Evolutionary conservation across 2,888 invertebrate genomes (phyloP).

Genomic region (Metalampra italica): DNA sequence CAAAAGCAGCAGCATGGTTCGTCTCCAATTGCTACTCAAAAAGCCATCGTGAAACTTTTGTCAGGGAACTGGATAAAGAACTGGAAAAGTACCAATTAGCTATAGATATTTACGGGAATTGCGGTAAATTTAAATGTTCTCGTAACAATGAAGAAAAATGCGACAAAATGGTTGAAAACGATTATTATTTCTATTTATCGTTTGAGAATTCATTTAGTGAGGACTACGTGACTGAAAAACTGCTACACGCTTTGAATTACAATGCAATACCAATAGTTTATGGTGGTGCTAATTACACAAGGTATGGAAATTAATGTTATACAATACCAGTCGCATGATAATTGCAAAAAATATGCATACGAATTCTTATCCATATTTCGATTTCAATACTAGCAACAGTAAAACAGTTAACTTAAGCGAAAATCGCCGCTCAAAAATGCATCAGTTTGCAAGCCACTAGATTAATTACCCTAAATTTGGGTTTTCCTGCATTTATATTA

Average conservation of each 20-base stretch:
- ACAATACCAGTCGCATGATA: background rate
- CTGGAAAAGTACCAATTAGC: constrained; percentile 26
- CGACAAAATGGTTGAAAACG: constrained; percentile 26
- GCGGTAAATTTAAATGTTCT: constrained; percentile 32
- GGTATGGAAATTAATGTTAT: constrained; percentile 34
- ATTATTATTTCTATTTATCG: constrained; percentile 49
- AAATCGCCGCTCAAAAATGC: background rate
- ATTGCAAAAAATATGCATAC: background rate
- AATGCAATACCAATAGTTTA: constrained; percentile 81
- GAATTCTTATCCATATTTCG: background rate
- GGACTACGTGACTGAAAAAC: constrained; percentile 51
- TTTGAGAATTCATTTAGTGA: constrained; percentile 44
- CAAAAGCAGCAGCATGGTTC: constrained; percentile 38
- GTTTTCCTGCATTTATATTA: too few species aligned
- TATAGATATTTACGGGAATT: constrained; percentile 40
- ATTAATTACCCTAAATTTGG: too few species aligned
- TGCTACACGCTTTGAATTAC: constrained; percentile 59
- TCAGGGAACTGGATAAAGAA: constrained; percentile 19
- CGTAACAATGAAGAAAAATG: constrained; percentile 22
- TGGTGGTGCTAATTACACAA: constrained; percentile 79
- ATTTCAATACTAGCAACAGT: background rate
- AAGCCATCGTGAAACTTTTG: constrained; percentile 26
- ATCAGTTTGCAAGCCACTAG: too few species aligned
- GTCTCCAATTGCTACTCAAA: constrained; percentile 35
- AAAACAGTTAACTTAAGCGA: background rate